A percentile compares a stretch with the other conserved stretches of the same genome.
Evolutionary conservation across 2,113 vertebrate species (phyloP).

Genomic region (Ia io): DNA sequence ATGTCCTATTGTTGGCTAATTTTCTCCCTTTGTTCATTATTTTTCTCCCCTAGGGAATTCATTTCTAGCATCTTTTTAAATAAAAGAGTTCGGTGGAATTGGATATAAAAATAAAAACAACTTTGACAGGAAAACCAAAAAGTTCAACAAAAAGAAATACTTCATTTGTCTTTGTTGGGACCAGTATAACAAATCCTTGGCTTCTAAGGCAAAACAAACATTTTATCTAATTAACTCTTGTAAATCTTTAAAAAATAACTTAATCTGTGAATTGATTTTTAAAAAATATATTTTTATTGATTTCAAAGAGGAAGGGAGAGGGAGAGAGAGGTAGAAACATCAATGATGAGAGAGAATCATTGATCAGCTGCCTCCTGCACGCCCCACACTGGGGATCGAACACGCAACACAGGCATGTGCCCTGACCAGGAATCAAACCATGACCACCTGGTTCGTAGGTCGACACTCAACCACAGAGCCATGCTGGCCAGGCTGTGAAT

Average conservation of each 20-base stretch:
- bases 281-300: too few relatives aligned
- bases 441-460: too few relatives aligned
- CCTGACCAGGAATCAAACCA: too few relatives aligned
- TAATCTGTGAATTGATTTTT: background rate
- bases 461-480: too few relatives aligned
- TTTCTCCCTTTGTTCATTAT: constrained; percentile 50
- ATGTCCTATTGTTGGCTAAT: constrained; percentile 42
- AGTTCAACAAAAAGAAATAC: constrained; percentile 29
- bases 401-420: too few relatives aligned
- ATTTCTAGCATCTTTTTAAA: constrained; percentile 62
- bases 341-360: too few relatives aligned
- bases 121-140: constrained; percentile 60
- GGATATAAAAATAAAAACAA: constrained; percentile 51
- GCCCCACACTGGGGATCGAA: too few relatives aligned
- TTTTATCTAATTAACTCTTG: background rate
- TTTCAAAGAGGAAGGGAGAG: too few relatives aligned
- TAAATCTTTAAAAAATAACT: background rate
- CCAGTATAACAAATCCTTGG: background rate
- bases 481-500: too few relatives aligned
- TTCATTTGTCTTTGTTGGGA: background rate
- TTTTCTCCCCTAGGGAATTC: constrained; percentile 36
- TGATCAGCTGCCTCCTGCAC: too few relatives aligned
- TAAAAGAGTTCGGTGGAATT: constrained; percentile 63
- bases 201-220: constrained; percentile 29
- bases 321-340: too few relatives aligned